Evolutionary conservation across 92 coral and sea anemone genomes (phyloP).

Genomic region (Pocillopora grandis): DNA sequence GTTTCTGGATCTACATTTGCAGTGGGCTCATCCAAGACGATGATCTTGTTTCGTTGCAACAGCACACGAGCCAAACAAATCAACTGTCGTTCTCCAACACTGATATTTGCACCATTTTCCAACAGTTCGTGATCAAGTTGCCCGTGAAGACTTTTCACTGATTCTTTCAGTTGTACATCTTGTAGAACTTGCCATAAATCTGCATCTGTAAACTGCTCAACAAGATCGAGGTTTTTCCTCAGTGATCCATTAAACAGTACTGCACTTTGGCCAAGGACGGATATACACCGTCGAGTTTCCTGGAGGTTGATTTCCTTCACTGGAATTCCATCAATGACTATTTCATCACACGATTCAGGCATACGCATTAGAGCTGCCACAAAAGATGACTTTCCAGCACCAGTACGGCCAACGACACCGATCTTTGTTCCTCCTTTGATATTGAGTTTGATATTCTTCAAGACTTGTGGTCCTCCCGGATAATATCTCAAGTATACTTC

Average conservation of each 20-base stretch:
- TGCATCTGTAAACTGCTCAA: slow-evolving; percentile 54
- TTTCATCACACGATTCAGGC: slow-evolving; percentile 22
- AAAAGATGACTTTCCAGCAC: slow-evolving; percentile 17
- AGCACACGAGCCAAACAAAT: slow-evolving; percentile 75
- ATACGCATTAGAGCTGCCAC: slow-evolving; percentile 22
- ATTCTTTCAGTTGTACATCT: slow-evolving; percentile 67
- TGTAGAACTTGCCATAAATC: slow-evolving; percentile 72
- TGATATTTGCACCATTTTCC: slow-evolving; percentile 70
- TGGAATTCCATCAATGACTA: slow-evolving; percentile 10
- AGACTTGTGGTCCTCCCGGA: slow-evolving; percentile 6
- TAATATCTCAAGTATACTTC: not conserved
- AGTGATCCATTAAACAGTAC: slow-evolving; percentile 68
- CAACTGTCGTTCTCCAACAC: slow-evolving; percentile 77
- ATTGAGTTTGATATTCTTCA: slow-evolving; percentile 6
- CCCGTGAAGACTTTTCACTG: slow-evolving; percentile 52
- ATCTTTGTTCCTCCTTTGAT: slow-evolving; percentile 10
- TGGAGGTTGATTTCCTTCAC: slow-evolving; percentile 47
- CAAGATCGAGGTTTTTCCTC: slow-evolving; percentile 68
- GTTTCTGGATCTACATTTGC: slow-evolving; percentile 84
- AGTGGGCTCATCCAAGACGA: slow-evolving; percentile 81
- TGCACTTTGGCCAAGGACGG: slow-evolving; percentile 73
- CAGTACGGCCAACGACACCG: slow-evolving; percentile 9
- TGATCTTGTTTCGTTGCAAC: slow-evolving; percentile 65
- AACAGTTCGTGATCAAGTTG: slow-evolving; percentile 56
- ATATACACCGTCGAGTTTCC: slow-evolving; percentile 67